Percentiles rank a stretch among this genome's conserved stretches.
Evolutionary conservation across 2,888 invertebrate genomes (phyloP).

Genomic region (Melanargia galathea): DNA sequence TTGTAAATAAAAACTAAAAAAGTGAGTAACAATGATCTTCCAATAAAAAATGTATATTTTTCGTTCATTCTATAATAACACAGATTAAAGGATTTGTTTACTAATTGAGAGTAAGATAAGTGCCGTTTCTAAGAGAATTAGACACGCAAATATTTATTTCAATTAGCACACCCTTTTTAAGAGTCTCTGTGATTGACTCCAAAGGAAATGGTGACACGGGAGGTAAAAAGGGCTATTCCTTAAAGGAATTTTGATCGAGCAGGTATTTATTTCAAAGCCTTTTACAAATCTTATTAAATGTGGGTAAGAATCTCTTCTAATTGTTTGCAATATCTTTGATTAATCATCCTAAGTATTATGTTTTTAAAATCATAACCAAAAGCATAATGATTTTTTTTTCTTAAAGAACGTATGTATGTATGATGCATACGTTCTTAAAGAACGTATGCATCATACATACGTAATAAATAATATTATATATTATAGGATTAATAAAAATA

Average conservation of each 20-base stretch:
- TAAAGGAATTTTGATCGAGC: constrained; percentile 58
- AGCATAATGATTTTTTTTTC: too few relatives aligned
- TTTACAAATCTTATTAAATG: constrained; percentile 70
- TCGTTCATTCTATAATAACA: not conserved
- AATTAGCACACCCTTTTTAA: constrained; percentile 58
- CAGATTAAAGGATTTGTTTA: constrained; percentile 30
- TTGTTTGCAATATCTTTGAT: constrained; percentile 35
- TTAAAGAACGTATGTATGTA: too few relatives aligned
- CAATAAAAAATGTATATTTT: not conserved
- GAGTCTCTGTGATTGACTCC: constrained; percentile 67
- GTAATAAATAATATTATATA: too few relatives aligned
- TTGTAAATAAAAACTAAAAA: not conserved
- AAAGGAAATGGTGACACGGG: constrained; percentile 69
- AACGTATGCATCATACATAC: too few relatives aligned
- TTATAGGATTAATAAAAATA: too few relatives aligned
- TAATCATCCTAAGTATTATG: not conserved
- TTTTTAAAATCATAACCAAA: not conserved
- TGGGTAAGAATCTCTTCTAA: constrained; percentile 50
- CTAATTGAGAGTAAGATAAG: constrained; percentile 51
- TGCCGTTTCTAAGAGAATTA: constrained; percentile 62
- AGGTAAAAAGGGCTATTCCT: constrained; percentile 63
- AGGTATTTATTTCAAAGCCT: constrained; percentile 59
- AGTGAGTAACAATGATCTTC: not conserved
- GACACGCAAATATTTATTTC: constrained; percentile 76
- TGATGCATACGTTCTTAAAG: too few relatives aligned